Conservation (phyloP, 2,888 invertebrate genomes). For the Oxyteleia sp. region DNA sequence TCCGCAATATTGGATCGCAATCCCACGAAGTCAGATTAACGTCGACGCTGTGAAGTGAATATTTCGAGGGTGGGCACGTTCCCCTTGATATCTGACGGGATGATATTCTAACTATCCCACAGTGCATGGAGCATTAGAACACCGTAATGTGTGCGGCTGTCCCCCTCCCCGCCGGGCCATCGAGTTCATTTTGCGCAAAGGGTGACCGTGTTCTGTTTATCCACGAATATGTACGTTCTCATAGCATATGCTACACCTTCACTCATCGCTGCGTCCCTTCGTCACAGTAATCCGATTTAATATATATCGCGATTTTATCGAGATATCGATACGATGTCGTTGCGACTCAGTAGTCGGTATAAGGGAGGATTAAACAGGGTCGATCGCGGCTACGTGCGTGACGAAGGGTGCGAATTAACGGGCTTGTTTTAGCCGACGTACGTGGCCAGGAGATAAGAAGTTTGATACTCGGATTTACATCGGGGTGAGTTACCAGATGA, state of each 20-base stretch:
- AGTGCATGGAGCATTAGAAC: constrained; percentile 79
- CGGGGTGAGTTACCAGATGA: too few relatives aligned
- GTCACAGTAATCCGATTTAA: too few relatives aligned
- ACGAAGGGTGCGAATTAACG: too few relatives aligned
- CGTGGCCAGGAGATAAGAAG: too few relatives aligned
- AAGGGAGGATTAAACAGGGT: too few relatives aligned
- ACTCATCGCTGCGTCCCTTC: constrained; percentile 78
- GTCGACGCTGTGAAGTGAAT: constrained; percentile 62
- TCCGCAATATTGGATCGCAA: constrained; percentile 64
- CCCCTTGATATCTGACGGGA: constrained; percentile 74
- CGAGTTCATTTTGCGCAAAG: constrained; percentile 77
- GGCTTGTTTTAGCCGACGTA: too few relatives aligned
- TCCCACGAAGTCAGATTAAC: constrained; percentile 66
- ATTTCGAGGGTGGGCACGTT: constrained; percentile 76
- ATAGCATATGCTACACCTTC: constrained; percentile 84
- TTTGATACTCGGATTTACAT: too few relatives aligned
- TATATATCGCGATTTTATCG: too few relatives aligned
- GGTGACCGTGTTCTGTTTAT: constrained; percentile 72
- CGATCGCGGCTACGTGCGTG: too few relatives aligned
- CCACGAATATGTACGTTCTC: constrained; percentile 77
- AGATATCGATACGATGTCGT: too few relatives aligned
- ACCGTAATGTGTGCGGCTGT: constrained; percentile 79
- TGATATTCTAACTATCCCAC: constrained; percentile 85
- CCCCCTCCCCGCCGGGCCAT: constrained; percentile 56
- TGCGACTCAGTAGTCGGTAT: too few relatives aligned